These are phyloP conservation scores for Smittia aterrima DNA, from an alignment of 2,888 invertebrate genomes.

Conservation along the genomic window DNA sequence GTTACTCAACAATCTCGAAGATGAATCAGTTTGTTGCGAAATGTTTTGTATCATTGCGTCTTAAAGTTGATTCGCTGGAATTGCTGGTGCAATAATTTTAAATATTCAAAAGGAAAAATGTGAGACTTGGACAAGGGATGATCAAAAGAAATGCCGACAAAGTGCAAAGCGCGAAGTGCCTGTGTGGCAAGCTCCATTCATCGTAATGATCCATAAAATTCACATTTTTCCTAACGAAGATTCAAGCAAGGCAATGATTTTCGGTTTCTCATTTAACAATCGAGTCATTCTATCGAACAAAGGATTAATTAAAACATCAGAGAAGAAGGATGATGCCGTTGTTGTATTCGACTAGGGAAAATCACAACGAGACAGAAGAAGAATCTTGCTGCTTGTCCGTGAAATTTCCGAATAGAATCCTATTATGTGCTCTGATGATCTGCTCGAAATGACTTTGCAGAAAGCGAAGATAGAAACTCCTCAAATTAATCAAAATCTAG, in stretches of 20 bases:
- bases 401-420: slow-evolving; percentile 13
- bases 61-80: no score
- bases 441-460: slow-evolving; percentile 22
- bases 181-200: slow-evolving; percentile 36
- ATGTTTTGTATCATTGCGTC: no score
- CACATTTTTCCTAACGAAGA: slow-evolving; percentile 14
- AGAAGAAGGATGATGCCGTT: slow-evolving; percentile 17
- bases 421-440: not conserved
- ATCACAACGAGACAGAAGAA: not conserved
- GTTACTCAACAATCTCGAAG: not conserved
- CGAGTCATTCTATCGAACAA: slow-evolving; percentile 24
- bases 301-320: slow-evolving; percentile 41
- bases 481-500: slow-evolving; percentile 12
- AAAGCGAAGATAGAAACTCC: not conserved
- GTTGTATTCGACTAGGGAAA: not conserved
- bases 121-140: no score
- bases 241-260: not conserved
- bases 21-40: no score
- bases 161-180: slow-evolving; percentile 10
- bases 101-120: no score
- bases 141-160: slow-evolving; percentile 17
- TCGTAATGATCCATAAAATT: slow-evolving; percentile 41
- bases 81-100: no score
- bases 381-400: slow-evolving; percentile 10
- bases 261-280: not conserved